Evolutionary conservation across 2,888 invertebrate genomes (phyloP), one percentile per base, ranked within the genome.

Genomic region (Drosophila acutilabella): DNA sequence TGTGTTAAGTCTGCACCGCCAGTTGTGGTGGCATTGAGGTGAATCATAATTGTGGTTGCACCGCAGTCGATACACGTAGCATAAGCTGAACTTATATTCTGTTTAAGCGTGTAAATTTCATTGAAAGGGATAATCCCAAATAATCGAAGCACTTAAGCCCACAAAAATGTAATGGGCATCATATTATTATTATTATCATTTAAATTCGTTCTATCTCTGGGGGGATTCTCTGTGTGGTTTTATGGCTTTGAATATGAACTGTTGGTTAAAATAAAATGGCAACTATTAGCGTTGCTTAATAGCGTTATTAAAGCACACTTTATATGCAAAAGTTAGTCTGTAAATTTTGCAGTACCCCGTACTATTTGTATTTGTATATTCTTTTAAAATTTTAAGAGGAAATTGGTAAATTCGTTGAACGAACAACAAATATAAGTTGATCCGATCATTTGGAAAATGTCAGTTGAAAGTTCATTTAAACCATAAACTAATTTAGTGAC

Each of bases 1-100:
- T 11, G 11, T 33, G 11, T 33, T 36, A 30, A 41, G 44, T 42
- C n/a, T 26, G 54, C 45, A 54, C 58, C 48, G 38, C 54, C 33
- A 16, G 16, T n/a, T 47, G 57, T 41, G 62, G 62, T 38, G 50
- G 48, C 30, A 18, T 40, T 53, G 30, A 20, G 51, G 50, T 58
- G 56, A 40, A 59, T 72, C 65, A 72, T 69, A 71, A 73, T 78
- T 81, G 78, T 52, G 85, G 81, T 64, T 61, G 54, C 42, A 71
- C 76, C 81, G 45, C 79, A 74, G 52, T 4, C 58, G 47, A 47
- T 38, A 42, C 45, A 58, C 53, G 38, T 14, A 33, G n/a, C 47
- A 42, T 33, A 41, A 50, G 57, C 52, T 50, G 42, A 16, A 18
- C 54, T 42, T 20, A 42, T 50, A 16, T 20, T 36, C 47, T 48